These are phyloP conservation scores for Prostheceraeus crozeri DNA, from an alignment of 2,888 invertebrate genomes.

Conservation along the genomic window DNA sequence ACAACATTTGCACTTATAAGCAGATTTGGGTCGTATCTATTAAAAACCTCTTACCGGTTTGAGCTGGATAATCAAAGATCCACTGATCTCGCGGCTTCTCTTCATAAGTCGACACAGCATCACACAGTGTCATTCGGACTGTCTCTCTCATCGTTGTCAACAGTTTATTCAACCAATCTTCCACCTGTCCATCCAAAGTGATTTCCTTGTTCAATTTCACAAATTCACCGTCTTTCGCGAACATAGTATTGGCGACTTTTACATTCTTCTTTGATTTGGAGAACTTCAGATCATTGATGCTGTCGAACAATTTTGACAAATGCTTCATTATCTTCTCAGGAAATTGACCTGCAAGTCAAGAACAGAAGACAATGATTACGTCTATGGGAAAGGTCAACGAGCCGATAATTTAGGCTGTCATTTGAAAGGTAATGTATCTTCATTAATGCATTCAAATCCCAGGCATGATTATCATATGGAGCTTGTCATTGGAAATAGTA, in stretches of 20 bases:
- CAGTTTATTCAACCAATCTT: constrained; percentile 41
- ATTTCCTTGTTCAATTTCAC: constrained; percentile 38
- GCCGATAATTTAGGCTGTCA: no score
- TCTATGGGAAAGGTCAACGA: no score
- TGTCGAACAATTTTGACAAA: constrained; percentile 42
- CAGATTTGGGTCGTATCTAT: no score
- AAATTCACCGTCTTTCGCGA: constrained; percentile 40
- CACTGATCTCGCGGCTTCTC: constrained; percentile 42
- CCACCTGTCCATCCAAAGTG: constrained; percentile 41
- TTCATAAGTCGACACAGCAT: constrained; percentile 41
- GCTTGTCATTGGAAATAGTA: no score
- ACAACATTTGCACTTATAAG: no score
- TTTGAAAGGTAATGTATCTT: no score
- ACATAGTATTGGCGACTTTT: constrained; percentile 38
- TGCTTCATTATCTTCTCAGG: constrained; percentile 60
- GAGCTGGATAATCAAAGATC: constrained; percentile 45
- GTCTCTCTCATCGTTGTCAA: constrained; percentile 41
- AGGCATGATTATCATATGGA: no score
- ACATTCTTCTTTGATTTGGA: constrained; percentile 17
- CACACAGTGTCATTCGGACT: constrained; percentile 37
- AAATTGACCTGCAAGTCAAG: no score
- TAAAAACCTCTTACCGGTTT: no score
- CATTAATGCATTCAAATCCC: no score
- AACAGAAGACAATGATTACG: no score
- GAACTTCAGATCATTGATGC: constrained; percentile 40